These are phyloP conservation scores for Noturus placidus DNA, from an alignment of 2,113 vertebrate species.

Conservation along the genomic window DNA sequence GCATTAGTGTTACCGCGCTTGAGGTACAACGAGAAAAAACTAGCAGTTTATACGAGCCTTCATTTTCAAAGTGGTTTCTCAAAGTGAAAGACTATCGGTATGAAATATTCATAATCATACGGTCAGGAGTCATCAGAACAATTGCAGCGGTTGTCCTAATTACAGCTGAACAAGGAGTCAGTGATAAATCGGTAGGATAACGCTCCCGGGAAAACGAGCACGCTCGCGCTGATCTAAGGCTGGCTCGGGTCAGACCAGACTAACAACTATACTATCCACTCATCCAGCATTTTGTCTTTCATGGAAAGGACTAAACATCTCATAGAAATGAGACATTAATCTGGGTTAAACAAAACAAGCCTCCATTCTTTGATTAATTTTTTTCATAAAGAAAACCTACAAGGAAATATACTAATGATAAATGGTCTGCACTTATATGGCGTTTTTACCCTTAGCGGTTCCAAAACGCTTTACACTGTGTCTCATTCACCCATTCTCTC, in stretches of 20 bases:
- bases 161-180: conserved; percentile 32
- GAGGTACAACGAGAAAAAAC: background rate
- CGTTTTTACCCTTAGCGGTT: too few species aligned
- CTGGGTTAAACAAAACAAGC: background rate
- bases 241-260: background rate
- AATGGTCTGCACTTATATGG: too few species aligned
- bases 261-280: conserved; percentile 4
- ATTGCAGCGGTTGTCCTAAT: conserved; percentile 33
- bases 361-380: background rate
- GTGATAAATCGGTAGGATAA: conserved; percentile 8
- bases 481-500: too few species aligned
- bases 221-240: conserved; percentile 25
- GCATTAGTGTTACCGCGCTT: background rate
- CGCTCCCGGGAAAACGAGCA: conserved; percentile 13
- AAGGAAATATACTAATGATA: background rate
- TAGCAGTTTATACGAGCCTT: background rate
- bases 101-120: conserved; percentile 35
- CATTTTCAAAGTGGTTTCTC: background rate
- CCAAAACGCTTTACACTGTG: too few species aligned
- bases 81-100: background rate
- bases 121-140: conserved; percentile 31
- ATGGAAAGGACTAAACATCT: background rate
- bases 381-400: background rate
- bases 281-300: background rate
- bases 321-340: background rate